Base-by-base conservation (phyloP, 2,888 invertebrate genomes). In the Nycteola revayana region DNA sequence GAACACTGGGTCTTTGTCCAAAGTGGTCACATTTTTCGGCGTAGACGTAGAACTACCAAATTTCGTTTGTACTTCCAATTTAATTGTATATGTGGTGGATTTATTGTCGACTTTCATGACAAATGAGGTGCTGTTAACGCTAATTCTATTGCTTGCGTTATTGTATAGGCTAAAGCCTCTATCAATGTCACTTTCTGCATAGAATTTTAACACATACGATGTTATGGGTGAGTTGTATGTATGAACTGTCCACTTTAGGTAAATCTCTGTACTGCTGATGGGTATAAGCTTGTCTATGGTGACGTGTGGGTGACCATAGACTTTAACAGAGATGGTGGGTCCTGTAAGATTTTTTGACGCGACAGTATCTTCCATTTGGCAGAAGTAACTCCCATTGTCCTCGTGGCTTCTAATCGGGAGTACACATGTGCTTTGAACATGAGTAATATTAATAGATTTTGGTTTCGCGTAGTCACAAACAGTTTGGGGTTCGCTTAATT, bases 191-290 rank as follows among this genome's bases (percentile, higher is more conserved):
- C n/a, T n/a, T n/a, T n/a, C n/a, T n/a, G n/a, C n/a, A n/a, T n/a
- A n/a, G n/a, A n/a, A 91, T 61, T 90, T 86, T 7, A 94, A 75
- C 35, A 86, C 83, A 60, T 92, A 94, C 10, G 74, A 70, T 47
- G 86, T 82, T 9, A 95, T 89, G 0, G 92, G 92, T 30, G 92
- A 92, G 65, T 96, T 96, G 42, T 94, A 94, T 41, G 93, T 91
- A 39, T 92, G 91, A 0, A 95, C 90, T 0, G 95, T 95, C 96
- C 96, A 96, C 66, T 95, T 96, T 1, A 96, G 70, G 72, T 91
- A 96, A 25, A 96, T 91, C 69, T 93, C 92, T 4, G 91, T 90
- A 0, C 92, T 91, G 31, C 94, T 95, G 9, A 96, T 94, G 0
- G 94, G 92, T 69, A 94, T 94, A 0, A 93, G 92, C 38, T 91